Conservation (phyloP, 2,888 invertebrate genomes). For the Macrosiphum euphorbiae region DNA sequence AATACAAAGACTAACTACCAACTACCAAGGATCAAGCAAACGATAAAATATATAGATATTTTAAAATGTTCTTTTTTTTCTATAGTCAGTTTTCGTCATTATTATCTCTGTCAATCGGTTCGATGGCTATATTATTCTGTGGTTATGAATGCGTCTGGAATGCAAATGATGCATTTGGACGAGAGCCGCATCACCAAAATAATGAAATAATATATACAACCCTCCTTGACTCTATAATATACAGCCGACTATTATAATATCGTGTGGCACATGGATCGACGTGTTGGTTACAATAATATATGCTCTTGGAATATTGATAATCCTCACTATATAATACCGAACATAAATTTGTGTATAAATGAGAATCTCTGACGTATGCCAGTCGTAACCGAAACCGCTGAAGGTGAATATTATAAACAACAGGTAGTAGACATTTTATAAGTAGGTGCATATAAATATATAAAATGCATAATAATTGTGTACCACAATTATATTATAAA, state of each 20-base stretch:
- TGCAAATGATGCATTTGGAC: slow-evolving; percentile 48
- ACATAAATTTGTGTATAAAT: slow-evolving; percentile 29
- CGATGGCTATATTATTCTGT: not conserved
- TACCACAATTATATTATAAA: not conserved
- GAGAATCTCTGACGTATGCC: slow-evolving; percentile 18
- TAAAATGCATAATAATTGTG: not conserved
- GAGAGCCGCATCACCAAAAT: slow-evolving; percentile 32
- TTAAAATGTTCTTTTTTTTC: not conserved
- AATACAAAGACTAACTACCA: not conserved
- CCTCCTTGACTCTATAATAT: not conserved
- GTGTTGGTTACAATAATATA: slow-evolving; percentile 6
- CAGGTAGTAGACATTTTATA: not conserved
- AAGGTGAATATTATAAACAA: slow-evolving; percentile 27
- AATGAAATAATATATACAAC: slow-evolving; percentile 38
- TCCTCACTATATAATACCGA: not conserved
- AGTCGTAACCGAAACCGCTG: not conserved
- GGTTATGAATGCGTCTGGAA: not conserved
- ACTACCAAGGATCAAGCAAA: not conserved
- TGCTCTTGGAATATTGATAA: slow-evolving; percentile 51
- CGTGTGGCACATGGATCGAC: slow-evolving; percentile 13
- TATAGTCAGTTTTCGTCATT: not conserved
- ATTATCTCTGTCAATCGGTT: slow-evolving; percentile 24
- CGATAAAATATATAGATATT: not conserved
- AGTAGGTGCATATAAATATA: not conserved
- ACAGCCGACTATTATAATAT: not conserved